Evolutionary conservation across 2,113 vertebrate species (phyloP).

Genomic region (Pteruthius melanotis): DNA sequence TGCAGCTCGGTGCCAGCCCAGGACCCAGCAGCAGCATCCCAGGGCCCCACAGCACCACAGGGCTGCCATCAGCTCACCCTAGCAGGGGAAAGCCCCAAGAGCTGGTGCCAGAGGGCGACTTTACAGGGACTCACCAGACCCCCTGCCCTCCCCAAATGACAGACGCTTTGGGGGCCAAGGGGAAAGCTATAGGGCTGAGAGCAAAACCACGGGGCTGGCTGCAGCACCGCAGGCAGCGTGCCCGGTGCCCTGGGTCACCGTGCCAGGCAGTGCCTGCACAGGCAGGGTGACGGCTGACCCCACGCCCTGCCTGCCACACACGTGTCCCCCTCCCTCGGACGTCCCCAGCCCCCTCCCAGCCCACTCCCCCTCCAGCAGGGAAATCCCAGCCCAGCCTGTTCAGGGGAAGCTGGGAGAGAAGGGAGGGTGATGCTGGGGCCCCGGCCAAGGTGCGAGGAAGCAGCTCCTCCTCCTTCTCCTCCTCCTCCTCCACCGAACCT

Average conservation of each 20-base stretch:
- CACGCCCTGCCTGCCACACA: neutral
- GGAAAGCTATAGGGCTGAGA: neutral
- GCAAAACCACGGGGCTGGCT: neutral
- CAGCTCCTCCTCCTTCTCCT: neutral
- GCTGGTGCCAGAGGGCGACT: fast-evolving
- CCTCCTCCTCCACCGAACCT: neutral
- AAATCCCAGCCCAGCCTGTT: neutral
- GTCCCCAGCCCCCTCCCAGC: neutral
- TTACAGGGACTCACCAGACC: neutral
- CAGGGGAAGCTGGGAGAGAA: neutral
- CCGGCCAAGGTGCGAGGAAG: neutral
- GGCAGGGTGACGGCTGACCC: neutral
- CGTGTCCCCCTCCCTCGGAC: neutral
- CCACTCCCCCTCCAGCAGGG: neutral
- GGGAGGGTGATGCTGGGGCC: neutral
- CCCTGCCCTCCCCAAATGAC: neutral
- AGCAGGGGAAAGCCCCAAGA: neutral
- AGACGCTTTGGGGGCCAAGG: neutral
- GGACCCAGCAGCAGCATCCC: neutral
- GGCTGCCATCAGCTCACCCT: neutral
- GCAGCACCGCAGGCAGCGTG: neutral
- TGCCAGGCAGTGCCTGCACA: neutral
- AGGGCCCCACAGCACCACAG: neutral
- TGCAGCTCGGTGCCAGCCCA: neutral
- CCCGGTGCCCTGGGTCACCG: neutral